phyloP scores from a whole-genome alignment of 2,888 invertebrate genomes.

The Patella depressa region DNA sequence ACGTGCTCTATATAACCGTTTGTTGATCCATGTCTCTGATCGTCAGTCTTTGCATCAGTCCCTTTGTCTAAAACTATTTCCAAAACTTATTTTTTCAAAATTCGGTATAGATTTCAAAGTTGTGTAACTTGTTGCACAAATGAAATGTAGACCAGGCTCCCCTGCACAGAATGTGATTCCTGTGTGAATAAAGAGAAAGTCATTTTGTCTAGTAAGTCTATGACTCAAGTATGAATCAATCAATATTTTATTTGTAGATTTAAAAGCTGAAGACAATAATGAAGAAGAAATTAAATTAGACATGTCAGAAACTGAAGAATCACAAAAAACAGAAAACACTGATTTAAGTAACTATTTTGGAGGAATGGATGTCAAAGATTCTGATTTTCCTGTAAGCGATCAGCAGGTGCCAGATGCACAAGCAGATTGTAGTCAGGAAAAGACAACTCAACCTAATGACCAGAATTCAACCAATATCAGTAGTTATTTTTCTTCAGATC shows the following conservation, averaged over 20 bases:
- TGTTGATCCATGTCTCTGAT: too few species aligned
- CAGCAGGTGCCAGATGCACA: background rate
- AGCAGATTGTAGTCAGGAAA: background rate
- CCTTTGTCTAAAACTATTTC: too few species aligned
- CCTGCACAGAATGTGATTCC: too few species aligned
- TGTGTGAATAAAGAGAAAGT: too few species aligned
- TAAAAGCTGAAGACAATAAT: conserved; percentile 13
- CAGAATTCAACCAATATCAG: conserved; percentile 36
- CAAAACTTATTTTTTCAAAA: too few species aligned
- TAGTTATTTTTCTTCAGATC: conserved; percentile 54
- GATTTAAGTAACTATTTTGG: conserved; percentile 4
- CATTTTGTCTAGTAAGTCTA: too few species aligned
- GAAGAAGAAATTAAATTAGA: conserved; percentile 22
- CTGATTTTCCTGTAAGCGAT: background rate
- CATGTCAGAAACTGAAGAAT: conserved; percentile 12
- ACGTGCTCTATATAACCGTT: too few species aligned
- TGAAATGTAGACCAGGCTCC: too few species aligned
- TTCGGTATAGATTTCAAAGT: too few species aligned
- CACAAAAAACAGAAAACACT: background rate
- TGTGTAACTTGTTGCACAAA: too few species aligned
- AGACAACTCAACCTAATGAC: conserved; percentile 15
- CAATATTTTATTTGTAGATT: background rate
- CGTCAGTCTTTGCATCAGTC: too few species aligned
- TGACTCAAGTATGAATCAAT: too few species aligned
- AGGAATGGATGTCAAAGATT: background rate